phyloP scores from a whole-genome alignment of 2,113 vertebrate species.

The Nansenia antarctica region DNA sequence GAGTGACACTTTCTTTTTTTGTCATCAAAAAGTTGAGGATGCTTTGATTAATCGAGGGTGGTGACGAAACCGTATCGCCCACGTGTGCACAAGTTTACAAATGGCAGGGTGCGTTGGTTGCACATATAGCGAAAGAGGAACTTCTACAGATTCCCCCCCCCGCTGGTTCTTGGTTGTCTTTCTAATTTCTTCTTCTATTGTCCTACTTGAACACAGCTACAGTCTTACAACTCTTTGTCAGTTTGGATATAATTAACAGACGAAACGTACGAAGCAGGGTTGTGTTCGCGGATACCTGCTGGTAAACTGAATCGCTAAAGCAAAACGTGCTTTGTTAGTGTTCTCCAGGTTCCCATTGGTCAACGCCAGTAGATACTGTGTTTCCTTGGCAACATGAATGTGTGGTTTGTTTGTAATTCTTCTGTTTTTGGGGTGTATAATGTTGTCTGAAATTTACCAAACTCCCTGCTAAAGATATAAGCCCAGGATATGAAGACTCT shows the following conservation, averaged over 20 bases:
- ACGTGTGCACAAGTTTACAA: not conserved
- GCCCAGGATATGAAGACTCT: slow-evolving; percentile 80
- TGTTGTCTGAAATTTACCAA: slow-evolving; percentile 83
- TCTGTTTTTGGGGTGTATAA: slow-evolving; percentile 63
- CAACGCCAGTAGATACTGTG: slow-evolving; percentile 88
- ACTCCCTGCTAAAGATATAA: slow-evolving; percentile 81
- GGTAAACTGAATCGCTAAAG: slow-evolving; percentile 82
- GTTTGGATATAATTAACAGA: slow-evolving; percentile 78
- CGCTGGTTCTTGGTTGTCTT: not conserved
- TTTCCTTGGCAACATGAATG: slow-evolving; percentile 90
- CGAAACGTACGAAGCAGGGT: slow-evolving; percentile 74
- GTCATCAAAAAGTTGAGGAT: slow-evolving; percentile 1
- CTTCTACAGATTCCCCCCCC: not conserved
- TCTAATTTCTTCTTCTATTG: not conserved
- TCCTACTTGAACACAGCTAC: slow-evolving; percentile 79
- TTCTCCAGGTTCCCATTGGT: slow-evolving; percentile 78
- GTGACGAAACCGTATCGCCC: not conserved
- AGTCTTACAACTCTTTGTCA: slow-evolving; percentile 76
- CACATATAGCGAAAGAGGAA: not conserved
- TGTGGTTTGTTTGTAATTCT: slow-evolving; percentile 75
- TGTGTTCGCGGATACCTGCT: slow-evolving; percentile 82
- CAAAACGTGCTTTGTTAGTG: slow-evolving; percentile 80
- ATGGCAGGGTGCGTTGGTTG: not conserved
- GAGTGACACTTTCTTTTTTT: not conserved
- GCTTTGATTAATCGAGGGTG: not conserved